Base-by-base conservation (phyloP, 2,797 vertebrate species). In the Propithecus deckenii region DNA sequence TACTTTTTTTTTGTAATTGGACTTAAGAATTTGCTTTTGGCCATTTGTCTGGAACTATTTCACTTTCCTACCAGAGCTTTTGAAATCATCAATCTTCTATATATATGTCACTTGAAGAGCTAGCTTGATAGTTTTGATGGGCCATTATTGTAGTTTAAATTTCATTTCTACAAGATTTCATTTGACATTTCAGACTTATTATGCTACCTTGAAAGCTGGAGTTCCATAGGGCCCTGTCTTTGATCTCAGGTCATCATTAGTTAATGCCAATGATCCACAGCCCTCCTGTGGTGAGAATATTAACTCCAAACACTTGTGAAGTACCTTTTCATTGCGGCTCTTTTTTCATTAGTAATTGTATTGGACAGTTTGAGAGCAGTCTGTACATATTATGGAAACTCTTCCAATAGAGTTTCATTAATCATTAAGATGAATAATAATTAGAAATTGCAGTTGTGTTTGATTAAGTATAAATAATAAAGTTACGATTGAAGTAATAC, bases 71-170 rank as follows among this genome's bases (percentile, higher is more conserved):
- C 67, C 15, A 65, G 63, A 98, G 95, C 95, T 97, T 98, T 95
- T 98, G 93, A 98, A 98, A 94, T 8, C 13, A 98, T 98, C 96
- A 96, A 22, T 98, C 84, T 98, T 98, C 96, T 97, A 97, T 78
- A 75, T 25, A 92, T 97, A 96, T 9, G 12, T 25, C 98, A 98
- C 83, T 98, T 96, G 95, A 95, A 98, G 78, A 98, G 90, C 93
- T 94, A 96, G 94, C 69, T 55, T 98, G 98, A 98, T 98, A 98
- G 97, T 97, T 98, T 95, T 96, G 98, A 98, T 98, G 98, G 98
- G 46, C 95, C 91, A 98, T 98, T 98, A 98, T 86, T 93, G 52
- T 84, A 94, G 97, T 95, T 98, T 98, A 98, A 91, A 97, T 98
- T 98, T 98, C 76, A 93, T 94, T 98, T 98, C 55, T 97, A 86